Conservation (phyloP, 2,888 invertebrate species). For the Ganaspis brasiliensis region DNA sequence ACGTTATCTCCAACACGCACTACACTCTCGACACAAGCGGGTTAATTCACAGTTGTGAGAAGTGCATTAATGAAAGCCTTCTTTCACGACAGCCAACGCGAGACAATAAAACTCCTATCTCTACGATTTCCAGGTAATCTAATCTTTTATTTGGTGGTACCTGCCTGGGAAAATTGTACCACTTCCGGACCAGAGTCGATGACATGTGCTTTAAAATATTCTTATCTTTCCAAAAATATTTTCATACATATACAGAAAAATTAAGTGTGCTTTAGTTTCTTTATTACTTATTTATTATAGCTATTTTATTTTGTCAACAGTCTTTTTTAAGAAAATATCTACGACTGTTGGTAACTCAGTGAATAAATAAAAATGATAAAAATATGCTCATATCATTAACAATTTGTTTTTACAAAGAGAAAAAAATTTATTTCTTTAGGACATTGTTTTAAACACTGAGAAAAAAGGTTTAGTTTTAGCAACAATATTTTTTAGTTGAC, state of each 20-base stretch:
- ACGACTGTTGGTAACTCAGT: too few relatives aligned
- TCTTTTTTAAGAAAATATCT: too few relatives aligned
- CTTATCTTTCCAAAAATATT: conserved; percentile 1
- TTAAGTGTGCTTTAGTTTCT: too few relatives aligned
- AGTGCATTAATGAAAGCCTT: conserved; percentile 54
- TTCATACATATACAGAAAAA: conserved; percentile 44
- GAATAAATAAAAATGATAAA: too few relatives aligned
- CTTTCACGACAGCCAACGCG: conserved; percentile 35
- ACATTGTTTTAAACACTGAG: too few relatives aligned
- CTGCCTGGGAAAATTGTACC: conserved; percentile 43
- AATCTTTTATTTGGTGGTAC: conserved; percentile 55
- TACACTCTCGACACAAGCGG: conserved; percentile 48
- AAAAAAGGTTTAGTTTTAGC: too few relatives aligned
- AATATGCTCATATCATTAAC: too few relatives aligned
- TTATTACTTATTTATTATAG: too few relatives aligned
- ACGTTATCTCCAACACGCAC: conserved; percentile 51
- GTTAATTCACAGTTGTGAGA: conserved; percentile 60
- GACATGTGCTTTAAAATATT: background rate
- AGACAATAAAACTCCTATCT: conserved; percentile 57
- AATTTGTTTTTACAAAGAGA: too few relatives aligned
- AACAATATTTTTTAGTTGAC: too few relatives aligned
- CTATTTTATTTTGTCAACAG: too few relatives aligned
- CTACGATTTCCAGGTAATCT: conserved; percentile 56
- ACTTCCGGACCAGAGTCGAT: conserved; percentile 36
- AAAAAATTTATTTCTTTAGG: too few relatives aligned